These are phyloP conservation scores for Ranitomeya variabilis DNA, from an alignment of 2,113 vertebrate genomes.

Conservation along the genomic window DNA sequence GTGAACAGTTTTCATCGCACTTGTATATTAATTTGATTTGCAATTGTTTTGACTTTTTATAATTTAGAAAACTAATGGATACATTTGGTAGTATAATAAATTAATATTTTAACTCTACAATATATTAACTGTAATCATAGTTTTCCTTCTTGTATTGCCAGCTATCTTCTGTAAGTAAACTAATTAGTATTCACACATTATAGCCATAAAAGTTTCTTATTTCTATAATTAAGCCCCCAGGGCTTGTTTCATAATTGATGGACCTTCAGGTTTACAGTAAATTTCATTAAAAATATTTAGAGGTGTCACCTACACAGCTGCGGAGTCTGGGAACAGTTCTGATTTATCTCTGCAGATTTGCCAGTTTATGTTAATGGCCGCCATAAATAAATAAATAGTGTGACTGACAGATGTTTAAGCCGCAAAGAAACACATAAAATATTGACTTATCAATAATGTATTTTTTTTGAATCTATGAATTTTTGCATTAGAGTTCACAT, in stretches of 20 bases:
- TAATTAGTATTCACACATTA: slow-evolving; percentile 3
- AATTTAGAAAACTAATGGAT: too few species aligned
- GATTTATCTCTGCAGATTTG: slow-evolving; percentile 14
- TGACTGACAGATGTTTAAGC: neutral
- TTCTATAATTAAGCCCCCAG: neutral
- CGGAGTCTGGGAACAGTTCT: neutral
- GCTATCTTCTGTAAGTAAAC: neutral
- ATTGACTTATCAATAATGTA: neutral
- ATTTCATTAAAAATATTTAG: neutral
- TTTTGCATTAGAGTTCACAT: neutral
- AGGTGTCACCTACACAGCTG: slow-evolving; percentile 5
- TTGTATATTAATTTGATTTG: too few species aligned
- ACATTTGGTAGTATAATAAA: too few species aligned
- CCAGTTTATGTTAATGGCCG: neutral
- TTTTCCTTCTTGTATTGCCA: neutral
- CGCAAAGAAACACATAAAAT: neutral
- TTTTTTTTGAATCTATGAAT: neutral
- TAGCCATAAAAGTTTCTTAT: neutral
- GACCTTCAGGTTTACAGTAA: neutral
- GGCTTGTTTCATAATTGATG: neutral
- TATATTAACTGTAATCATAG: neutral
- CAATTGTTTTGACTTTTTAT: too few species aligned
- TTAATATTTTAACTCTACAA: too few species aligned
- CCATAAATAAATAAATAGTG: slow-evolving; percentile 14
- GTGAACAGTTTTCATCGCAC: too few species aligned